Evolutionary conservation across 2,888 invertebrate genomes (phyloP), one percentile per base, ranked within the genome.

Genomic region (Pachydiplax longipennis): DNA sequence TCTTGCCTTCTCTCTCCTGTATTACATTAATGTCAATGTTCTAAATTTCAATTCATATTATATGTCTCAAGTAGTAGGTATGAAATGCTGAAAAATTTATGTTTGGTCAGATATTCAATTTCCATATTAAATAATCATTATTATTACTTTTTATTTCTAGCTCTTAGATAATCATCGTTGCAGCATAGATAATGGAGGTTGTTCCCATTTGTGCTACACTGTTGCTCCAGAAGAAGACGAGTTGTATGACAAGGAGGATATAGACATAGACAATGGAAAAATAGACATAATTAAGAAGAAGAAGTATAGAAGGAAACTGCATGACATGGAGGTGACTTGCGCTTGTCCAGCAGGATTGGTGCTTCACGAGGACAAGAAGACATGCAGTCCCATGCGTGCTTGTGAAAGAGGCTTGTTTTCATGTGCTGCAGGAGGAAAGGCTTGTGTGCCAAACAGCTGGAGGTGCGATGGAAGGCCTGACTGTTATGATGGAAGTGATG

Each of bases 401-500:
- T 98, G 98, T 93, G 96, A 96, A 0, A 95, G 95, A 1, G 96
- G 96, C 92, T 96, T 96, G 93, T 97, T 97, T 93, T 96, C 96
- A 0, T 97, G 97, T 92, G 95, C 95, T 12, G 73, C 94, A 94
- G 8, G 95, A 95, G 0, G 94, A 93, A 95, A 95, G 91, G 96
- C 97, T 92, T 97, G 97, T 92, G 96, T 97, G 91, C 97, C 97
- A 0, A 95, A 95, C 0, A 94, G 95, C 0, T 97, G 97, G 97
- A 94, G 96, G 48, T 97, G 97, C 93, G 98, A 98, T 94, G 97
- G 97, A 0, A 97, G 97, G 93, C 95, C 95, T 90, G 98, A 98
- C 94, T 98, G 98, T 93, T 95, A 96, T 2, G 97, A 98, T 94
- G 97, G 97, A 90, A 97, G 97, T 18, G 98, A 98, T 94, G 97